phyloP scores from a whole-genome alignment of 2,113 vertebrate genomes.

The Pelmatolapia mariae region DNA sequence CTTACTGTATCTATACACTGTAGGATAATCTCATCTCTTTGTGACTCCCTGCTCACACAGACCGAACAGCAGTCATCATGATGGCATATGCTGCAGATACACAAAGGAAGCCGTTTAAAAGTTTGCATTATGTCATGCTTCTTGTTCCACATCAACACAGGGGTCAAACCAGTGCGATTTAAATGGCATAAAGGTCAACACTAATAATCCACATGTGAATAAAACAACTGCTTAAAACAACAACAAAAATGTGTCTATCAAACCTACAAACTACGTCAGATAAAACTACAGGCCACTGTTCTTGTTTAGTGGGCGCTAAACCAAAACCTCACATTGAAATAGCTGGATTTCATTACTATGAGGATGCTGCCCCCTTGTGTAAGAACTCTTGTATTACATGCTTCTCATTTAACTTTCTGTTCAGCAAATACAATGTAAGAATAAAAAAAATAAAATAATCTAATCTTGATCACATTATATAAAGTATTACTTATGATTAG shows the following conservation, averaged over 20 bases:
- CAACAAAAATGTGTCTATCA: not conserved
- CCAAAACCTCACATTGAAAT: not conserved
- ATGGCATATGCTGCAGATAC: not conserved
- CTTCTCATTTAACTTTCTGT: not conserved
- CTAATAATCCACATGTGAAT: not conserved
- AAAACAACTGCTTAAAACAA: not conserved
- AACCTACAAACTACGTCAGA: not conserved
- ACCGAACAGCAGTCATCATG: not conserved
- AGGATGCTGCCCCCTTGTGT: constrained; percentile 54
- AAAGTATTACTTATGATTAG: not conserved
- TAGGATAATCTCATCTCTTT: not conserved
- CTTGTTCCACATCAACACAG: not conserved
- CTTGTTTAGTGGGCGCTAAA: not conserved
- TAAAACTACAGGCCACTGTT: not conserved
- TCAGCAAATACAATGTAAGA: not conserved
- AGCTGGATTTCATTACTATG: not conserved
- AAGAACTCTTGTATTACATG: not conserved
- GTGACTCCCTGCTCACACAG: not conserved
- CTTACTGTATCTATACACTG: not conserved
- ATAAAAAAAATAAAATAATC: not conserved
- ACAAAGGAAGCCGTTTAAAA: not conserved
- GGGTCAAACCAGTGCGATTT: not conserved
- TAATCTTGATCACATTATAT: not conserved
- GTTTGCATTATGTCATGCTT: not conserved
- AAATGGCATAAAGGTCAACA: not conserved